Conservation (phyloP, 2,797 vertebrate species). For the Coilia nasus region DNA sequence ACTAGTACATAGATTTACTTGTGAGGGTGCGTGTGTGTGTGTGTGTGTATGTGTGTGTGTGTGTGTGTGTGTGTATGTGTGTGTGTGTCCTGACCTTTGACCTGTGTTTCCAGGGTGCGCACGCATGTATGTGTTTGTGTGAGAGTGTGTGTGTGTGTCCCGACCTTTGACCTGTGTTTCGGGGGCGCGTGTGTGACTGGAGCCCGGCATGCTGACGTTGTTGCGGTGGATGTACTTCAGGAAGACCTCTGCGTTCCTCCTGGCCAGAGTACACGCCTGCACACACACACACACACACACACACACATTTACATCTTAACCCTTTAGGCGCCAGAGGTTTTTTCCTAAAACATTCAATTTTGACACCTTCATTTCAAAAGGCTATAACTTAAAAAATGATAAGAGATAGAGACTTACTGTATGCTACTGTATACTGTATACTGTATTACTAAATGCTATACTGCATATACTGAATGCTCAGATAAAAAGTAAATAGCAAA, state of each 20-base stretch:
- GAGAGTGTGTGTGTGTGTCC: conserved; percentile 28
- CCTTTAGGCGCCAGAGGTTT: too few relatives aligned
- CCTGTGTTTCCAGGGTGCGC: background rate
- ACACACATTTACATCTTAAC: background rate
- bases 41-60: background rate
- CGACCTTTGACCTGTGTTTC: conserved; percentile 98
- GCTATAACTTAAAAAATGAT: too few relatives aligned
- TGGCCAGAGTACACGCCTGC: conserved; percentile 93
- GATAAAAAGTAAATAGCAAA: too few relatives aligned
- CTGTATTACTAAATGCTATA: too few relatives aligned
- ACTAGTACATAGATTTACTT: too few relatives aligned
- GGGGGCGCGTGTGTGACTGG: conserved; percentile 90
- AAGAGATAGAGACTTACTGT: too few relatives aligned
- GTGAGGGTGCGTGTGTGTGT: background rate
- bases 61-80: background rate
- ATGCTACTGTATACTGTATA: too few relatives aligned
- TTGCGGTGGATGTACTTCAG: conserved; percentile 99
- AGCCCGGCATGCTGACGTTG: conserved; percentile 95
- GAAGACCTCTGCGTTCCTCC: conserved; percentile 94
- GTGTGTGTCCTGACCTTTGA: background rate
- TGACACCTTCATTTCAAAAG: too few relatives aligned
- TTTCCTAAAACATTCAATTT: too few relatives aligned
- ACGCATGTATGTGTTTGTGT: background rate
- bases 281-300: conserved; percentile 23
- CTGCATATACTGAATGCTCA: too few relatives aligned